Evolutionary conservation across 2,888 invertebrate species (phyloP), one percentile per base, ranked within the genome.

Genomic region (Cosmia trapezina): DNA sequence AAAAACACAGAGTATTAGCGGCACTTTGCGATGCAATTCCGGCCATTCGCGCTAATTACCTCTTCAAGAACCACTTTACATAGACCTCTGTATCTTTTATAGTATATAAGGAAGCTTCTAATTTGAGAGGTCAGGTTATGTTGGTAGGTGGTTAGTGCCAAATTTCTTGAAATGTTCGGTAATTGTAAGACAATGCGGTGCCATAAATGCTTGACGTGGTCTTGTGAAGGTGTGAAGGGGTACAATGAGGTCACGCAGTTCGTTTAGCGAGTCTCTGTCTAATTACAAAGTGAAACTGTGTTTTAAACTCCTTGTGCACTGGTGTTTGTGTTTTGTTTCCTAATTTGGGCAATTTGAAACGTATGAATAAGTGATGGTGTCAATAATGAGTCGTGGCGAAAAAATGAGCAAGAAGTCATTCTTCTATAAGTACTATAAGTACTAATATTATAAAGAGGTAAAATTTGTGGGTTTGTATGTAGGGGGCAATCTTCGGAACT

Each of bases 121-220:
- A 80, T 60, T 61, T 51, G 59, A 74, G 56, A 68, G 91, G 56
- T 88, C 90, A 73, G 22, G 8, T 69, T 80, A 68, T 8, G 33
- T 17, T 91, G 92, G 94, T 85, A 73, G 71, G 81, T 67, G 63
- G 63, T 86, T 85, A 91, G 92, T 93, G 94, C 94, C 94, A 94
- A 95, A 95, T 93, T 94, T 95, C 91, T 91, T 94, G 93, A 92
- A 94, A 92, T 91, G 89, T 84, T 87, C 86, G 92, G 92, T 95
- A 95, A 94, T 94, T 94, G 92, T 88, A 92, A 94, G 92, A 95
- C 95, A 95, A 95, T 94, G 94, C 91, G 90, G 92, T 93, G 90
- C 93, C 93, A 92, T 94, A 92, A 93, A 91, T 88, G 89, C 87
- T 93, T 92, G 93, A 91, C 92, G 93, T 89, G 89, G 89, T 88